These are phyloP conservation scores for Raja brachyura DNA, from an alignment of 2,113 vertebrate genomes.

Conservation along the genomic window DNA sequence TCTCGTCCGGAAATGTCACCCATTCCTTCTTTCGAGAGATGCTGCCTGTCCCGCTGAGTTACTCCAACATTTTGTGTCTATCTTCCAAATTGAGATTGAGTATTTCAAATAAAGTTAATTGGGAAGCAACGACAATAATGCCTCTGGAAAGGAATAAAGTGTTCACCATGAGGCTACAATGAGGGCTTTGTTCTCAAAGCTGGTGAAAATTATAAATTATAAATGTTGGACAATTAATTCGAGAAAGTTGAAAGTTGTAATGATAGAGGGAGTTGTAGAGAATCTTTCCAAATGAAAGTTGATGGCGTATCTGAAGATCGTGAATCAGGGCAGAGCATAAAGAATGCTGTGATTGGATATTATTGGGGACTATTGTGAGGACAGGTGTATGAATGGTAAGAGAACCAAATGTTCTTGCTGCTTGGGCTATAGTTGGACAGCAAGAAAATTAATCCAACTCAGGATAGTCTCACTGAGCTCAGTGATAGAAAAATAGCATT, in stretches of 20 bases:
- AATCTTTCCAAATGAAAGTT: neutral
- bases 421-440: neutral
- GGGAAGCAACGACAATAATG: neutral
- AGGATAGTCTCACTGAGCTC: neutral
- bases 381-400: neutral
- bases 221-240: neutral
- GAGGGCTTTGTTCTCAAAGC: neutral
- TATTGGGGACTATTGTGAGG: neutral
- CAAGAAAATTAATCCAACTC: neutral
- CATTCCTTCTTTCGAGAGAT: too few relatives aligned
- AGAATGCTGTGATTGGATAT: neutral
- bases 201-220: neutral
- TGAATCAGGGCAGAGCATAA: neutral
- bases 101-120: too few relatives aligned
- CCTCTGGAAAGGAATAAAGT: neutral
- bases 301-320: neutral
- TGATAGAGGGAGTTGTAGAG: neutral
- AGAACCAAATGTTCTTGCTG: neutral
- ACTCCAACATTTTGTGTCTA: too few relatives aligned
- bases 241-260: neutral
- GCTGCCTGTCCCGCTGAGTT: too few relatives aligned
- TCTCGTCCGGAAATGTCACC: too few relatives aligned
- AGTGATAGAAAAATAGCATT: neutral
- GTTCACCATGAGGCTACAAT: neutral
- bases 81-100: too few relatives aligned